These are phyloP conservation scores for Argopecten irradians DNA, from an alignment of 1,140 invertebrate species.

Conservation along the genomic window DNA sequence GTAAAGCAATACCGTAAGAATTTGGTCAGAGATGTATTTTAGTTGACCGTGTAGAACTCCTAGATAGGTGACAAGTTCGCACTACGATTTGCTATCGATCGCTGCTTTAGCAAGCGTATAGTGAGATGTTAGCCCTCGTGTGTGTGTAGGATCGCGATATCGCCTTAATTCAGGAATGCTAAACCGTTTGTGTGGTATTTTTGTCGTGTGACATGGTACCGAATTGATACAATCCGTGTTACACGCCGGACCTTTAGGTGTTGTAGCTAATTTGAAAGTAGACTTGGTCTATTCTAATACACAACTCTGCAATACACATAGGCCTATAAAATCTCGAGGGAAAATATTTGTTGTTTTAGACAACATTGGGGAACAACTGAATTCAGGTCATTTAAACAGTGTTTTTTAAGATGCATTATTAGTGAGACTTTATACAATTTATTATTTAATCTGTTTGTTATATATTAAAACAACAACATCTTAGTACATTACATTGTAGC, in stretches of 20 bases:
- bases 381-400: background rate
- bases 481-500: too few relatives aligned
- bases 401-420: too few relatives aligned
- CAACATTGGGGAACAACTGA: background rate
- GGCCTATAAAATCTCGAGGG: background rate
- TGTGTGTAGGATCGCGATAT: slow-evolving; percentile 19
- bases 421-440: too few relatives aligned
- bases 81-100: background rate
- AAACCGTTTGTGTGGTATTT: background rate
- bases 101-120: background rate
- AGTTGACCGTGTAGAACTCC: background rate
- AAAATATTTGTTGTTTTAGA: background rate
- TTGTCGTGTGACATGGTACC: background rate
- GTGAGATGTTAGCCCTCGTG: background rate
- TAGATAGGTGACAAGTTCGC: slow-evolving; percentile 14
- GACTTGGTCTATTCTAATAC: background rate
- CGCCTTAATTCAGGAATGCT: background rate
- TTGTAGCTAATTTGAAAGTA: background rate
- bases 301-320: background rate
- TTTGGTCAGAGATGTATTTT: background rate
- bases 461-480: too few relatives aligned
- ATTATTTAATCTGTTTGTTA: too few relatives aligned
- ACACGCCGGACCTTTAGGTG: background rate
- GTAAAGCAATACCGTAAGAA: background rate
- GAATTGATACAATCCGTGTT: background rate